Base-by-base conservation (phyloP, 2,888 invertebrate genomes). In the Ectropis crepuscularia region DNA sequence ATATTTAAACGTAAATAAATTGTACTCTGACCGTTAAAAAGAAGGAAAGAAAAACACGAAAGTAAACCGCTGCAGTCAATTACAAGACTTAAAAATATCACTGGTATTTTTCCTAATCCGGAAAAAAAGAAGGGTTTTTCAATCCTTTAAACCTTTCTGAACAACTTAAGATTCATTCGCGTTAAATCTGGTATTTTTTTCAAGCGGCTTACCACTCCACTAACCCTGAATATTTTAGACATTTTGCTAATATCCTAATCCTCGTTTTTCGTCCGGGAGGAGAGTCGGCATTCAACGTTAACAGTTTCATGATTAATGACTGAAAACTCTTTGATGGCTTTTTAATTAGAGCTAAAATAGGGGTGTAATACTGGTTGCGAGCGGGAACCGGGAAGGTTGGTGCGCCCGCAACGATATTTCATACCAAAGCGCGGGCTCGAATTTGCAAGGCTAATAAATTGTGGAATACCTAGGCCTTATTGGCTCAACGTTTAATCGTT, bases 261-360 rank as follows among this genome's bases (percentile, higher is more conserved):
- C 85, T 86, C 80, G 77, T 89, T 90, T 91, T 89, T 88, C 83
- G 80, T 82, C 78, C 86, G 75, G 70, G 78, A 82, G 86, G 86
- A 82, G 88, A 90, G 90, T 87, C 87, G 84, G 88, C 85, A 89
- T 92, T 89, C 89, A 90, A 81, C 83, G 91, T 88, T 92, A 92
- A 92, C 92, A 92, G 92, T 92, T 91, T 89, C 92, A 91, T 92
- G 93, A 93, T 93, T 92, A 92, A 93, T 93, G 92, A 88, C 89
- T 90, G 87, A 91, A 91, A 92, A 93, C 90, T 92, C 92, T 92
- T 93, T 92, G 92, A 93, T 92, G 90, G 92, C 90, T 92, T 93
- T 93, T 93, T 93, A 93, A 92, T 93, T 93, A 93, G 92, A 92
- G 92, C 90, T 90, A 89, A 92, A 92, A 90, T 86, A 87, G 90